Evolutionary conservation across 2,888 invertebrate species (phyloP), one percentile per base, ranked within the genome.

Genomic region (Amaurobius ferox): DNA sequence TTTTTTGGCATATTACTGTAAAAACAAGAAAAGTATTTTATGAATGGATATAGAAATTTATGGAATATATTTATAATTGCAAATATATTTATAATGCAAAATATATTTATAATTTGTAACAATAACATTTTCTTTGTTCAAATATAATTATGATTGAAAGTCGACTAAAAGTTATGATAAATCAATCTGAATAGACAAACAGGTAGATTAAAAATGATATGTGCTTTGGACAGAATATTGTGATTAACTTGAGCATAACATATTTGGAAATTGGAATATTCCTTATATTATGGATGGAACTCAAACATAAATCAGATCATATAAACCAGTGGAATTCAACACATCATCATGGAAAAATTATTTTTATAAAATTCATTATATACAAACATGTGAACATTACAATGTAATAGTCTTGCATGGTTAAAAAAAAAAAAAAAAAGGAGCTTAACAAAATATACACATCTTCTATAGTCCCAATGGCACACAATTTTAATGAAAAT

Each of bases 261-360:
- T 55, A 23, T 23, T 55, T 55, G 23, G 55, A 55, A 23, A 5
- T 55, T 55, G 23, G 55, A 55, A 55, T 19, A 55, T 23, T 55
- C 16, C 16, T 55, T 55, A 23, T 23, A 55, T 23, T 23, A 19
- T 23, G 44, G 3, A 16, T 44, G 6, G 1, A 55, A 55, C 23
- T 55, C 19, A 23, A 55, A 55, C 55, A 55, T 23, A 44, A 6
- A 55, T 55, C 55, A 55, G 55, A 55, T 55, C 55, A 23, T 55
- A 55, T 23, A 23, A 55, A 55, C 23, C 55, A 55, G 23, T 55
- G 55, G 55, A 55, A 55, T 55, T 55, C 55, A 23, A 16, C 44
- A 55, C 23, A 23, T 55, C 5, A 19, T 6, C 23, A 55, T 55
- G 55, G 23, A 55, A 55, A 23, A 55, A 55, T 23, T 5, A 6